These are phyloP conservation scores for Taenaris catops DNA, from an alignment of 2,888 invertebrate species.

Conservation along the genomic window DNA sequence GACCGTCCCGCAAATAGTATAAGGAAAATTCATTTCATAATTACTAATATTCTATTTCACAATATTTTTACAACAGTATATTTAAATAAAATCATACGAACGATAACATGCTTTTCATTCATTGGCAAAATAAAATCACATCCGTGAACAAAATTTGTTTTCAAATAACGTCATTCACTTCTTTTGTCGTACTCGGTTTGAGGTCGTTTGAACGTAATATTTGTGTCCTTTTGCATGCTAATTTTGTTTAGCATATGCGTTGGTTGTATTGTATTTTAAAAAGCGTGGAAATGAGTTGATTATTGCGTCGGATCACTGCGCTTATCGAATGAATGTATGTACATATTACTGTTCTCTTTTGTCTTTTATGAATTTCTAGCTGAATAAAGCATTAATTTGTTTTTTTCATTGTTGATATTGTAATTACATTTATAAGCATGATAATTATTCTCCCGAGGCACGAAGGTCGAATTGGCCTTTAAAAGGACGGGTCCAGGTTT, in stretches of 20 bases:
- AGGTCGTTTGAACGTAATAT: slow-evolving; percentile 23
- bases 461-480: too few species aligned
- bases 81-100: slow-evolving; percentile 61
- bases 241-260: slow-evolving; percentile 33
- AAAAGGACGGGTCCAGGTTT: too few species aligned
- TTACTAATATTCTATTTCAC: slow-evolving; percentile 37
- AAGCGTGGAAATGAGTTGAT: too few species aligned
- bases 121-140: slow-evolving; percentile 48
- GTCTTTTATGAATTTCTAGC: too few species aligned
- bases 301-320: too few species aligned
- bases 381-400: too few species aligned
- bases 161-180: slow-evolving; percentile 72
- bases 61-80: slow-evolving; percentile 52
- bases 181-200: slow-evolving; percentile 43
- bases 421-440: too few species aligned
- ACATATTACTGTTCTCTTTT: too few species aligned
- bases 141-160: slow-evolving; percentile 16
- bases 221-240: slow-evolving; percentile 74
- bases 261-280: too few species aligned
- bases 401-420: too few species aligned
- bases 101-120: slow-evolving; percentile 71
- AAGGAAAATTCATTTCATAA: slow-evolving; percentile 45
- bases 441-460: too few species aligned
- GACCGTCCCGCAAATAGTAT: slow-evolving; percentile 74
- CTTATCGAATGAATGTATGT: too few species aligned